Conservation (phyloP, 2,888 invertebrate genomes). For the Trypoxylon attenuatum region DNA sequence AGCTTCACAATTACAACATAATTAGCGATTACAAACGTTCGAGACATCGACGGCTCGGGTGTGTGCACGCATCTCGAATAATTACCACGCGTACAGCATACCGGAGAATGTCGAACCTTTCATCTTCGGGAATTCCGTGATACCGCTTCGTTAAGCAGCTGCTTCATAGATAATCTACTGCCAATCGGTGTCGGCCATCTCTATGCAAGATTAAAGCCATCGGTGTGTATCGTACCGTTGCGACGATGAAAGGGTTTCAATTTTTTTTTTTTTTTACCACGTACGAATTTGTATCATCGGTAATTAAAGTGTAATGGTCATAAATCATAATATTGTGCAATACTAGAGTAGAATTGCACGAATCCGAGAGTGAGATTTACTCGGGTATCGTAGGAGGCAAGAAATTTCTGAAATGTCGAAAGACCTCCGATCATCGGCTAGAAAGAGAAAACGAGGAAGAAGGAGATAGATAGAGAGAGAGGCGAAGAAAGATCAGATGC, state of each 20-base stretch:
- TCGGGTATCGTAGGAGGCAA: slow-evolving; percentile 20
- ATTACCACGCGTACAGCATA: background rate
- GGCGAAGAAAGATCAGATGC: slow-evolving; percentile 7
- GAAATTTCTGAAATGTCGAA: slow-evolving; percentile 38
- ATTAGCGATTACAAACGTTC: slow-evolving; percentile 28
- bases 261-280: background rate
- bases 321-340: slow-evolving; percentile 4
- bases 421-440: slow-evolving; percentile 37
- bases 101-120: background rate
- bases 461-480: too few relatives aligned
- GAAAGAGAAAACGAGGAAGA: too few relatives aligned
- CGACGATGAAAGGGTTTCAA: too few relatives aligned
- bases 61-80: background rate
- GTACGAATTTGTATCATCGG: background rate
- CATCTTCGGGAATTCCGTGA: background rate
- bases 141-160: background rate
- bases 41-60: slow-evolving; percentile 7
- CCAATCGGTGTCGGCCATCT: too few relatives aligned
- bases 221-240: too few relatives aligned
- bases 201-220: too few relatives aligned
- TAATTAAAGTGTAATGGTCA: background rate
- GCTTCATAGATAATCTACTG: background rate
- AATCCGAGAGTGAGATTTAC: slow-evolving; percentile 6
- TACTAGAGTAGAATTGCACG: background rate
- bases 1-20: slow-evolving; percentile 27